A percentile compares a stretch with the other conserved stretches of the same genome.
These are phyloP conservation scores for Serilophus lunatus DNA, from an alignment of 2,113 vertebrate species.

Conservation along the genomic window DNA sequence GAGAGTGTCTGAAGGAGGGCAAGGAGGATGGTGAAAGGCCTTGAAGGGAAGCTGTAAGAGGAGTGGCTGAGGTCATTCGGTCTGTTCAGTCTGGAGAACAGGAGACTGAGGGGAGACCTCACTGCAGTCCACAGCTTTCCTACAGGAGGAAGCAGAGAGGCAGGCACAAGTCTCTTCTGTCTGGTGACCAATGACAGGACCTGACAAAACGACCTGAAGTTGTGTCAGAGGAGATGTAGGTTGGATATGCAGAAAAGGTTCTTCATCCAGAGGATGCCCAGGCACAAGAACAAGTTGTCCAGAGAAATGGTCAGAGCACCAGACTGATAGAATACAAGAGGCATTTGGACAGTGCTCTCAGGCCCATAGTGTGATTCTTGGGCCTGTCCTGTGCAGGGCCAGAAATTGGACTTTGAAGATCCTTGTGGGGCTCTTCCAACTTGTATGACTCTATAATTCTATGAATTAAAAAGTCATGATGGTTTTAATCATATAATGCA, in stretches of 20 bases:
- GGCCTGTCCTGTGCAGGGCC: too few relatives aligned
- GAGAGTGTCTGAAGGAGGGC: not conserved
- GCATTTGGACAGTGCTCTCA: not conserved
- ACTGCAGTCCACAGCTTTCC: not conserved
- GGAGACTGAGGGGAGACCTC: not conserved
- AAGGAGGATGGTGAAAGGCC: not conserved
- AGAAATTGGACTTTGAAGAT: not conserved
- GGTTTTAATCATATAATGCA: not conserved
- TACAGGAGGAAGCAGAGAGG: accelerated
- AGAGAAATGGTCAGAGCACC: not conserved
- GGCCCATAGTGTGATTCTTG: not conserved
- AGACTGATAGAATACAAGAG: not conserved
- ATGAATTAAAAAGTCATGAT: not conserved
- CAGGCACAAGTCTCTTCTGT: not conserved
- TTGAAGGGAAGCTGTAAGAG: not conserved
- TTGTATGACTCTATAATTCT: not conserved
- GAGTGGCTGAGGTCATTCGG: not conserved
- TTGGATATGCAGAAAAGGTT: not conserved
- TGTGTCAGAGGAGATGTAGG: not conserved
- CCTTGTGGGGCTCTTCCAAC: not conserved
- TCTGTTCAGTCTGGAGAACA: not conserved
- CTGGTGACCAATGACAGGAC: not conserved
- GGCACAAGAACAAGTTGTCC: not conserved
- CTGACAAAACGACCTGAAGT: not conserved
- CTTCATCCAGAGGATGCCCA: not conserved